These are phyloP conservation scores for Phalacrocorax brasilianus DNA, from an alignment of 2,113 vertebrate species.

Conservation along the genomic window DNA sequence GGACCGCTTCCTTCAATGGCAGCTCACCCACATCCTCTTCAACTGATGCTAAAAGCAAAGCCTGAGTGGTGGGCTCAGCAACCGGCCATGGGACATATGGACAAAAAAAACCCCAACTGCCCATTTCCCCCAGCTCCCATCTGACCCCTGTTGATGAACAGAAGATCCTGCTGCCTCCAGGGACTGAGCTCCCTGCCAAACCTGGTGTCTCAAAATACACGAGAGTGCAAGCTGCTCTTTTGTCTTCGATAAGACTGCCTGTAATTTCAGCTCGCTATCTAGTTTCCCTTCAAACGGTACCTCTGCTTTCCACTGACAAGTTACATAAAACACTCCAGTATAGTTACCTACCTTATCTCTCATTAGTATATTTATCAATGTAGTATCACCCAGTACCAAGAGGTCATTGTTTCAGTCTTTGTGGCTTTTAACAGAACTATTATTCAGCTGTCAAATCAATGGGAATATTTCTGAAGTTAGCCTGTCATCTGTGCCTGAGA, in stretches of 20 bases:
- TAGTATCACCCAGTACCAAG: not conserved
- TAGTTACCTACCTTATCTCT: not conserved
- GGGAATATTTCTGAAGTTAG: conserved; percentile 31
- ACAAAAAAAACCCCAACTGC: not conserved
- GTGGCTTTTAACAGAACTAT: conserved; percentile 20
- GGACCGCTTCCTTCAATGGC: not conserved
- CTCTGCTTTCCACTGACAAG: conserved; percentile 1
- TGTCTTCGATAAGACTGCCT: not conserved
- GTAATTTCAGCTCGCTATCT: conserved; percentile 50
- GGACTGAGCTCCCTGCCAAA: conserved; percentile 3
- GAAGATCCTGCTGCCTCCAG: not conserved
- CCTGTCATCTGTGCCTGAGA: conserved; percentile 28
- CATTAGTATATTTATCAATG: conserved; percentile 23
- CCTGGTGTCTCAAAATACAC: not conserved
- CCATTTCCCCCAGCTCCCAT: not conserved
- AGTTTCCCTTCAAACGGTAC: not conserved
- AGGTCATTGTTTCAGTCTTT: not conserved
- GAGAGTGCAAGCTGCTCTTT: not conserved
- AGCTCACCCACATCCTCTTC: not conserved
- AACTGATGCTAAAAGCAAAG: not conserved
- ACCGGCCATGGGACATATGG: not conserved
- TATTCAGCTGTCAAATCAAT: conserved; percentile 18
- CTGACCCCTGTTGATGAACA: not conserved
- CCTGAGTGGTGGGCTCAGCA: not conserved
- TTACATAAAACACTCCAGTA: not conserved